Conservation (phyloP, 2,888 invertebrate species). For the Scaptomyza flava region DNA sequence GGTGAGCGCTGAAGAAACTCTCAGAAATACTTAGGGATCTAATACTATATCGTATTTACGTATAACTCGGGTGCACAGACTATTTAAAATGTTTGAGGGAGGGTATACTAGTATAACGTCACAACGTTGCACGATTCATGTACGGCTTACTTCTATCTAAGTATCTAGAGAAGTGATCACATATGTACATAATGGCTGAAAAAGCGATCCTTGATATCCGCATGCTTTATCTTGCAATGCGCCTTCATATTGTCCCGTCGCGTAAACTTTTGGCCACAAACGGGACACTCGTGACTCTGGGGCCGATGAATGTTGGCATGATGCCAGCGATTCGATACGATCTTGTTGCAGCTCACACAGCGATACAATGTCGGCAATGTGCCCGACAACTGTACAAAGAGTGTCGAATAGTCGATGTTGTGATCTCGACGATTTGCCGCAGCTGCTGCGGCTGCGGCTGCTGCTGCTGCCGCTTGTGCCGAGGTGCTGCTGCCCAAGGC, state of each 20-base stretch:
- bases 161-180: constrained; percentile 85
- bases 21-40: constrained; percentile 41
- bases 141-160: constrained; percentile 46
- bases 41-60: constrained; percentile 2
- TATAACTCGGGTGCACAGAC: constrained; percentile 30
- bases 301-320: constrained; percentile 87
- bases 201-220: constrained; percentile 85
- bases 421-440: constrained; percentile 84
- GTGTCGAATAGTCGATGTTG: constrained; percentile 84
- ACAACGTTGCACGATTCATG: not conserved
- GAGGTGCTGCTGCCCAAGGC: constrained; percentile 46
- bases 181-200: constrained; percentile 85
- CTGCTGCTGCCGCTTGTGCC: constrained; percentile 65
- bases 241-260: constrained; percentile 88
- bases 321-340: constrained; percentile 88
- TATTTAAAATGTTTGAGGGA: constrained; percentile 1
- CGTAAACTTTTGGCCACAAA: constrained; percentile 87
- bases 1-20: constrained; percentile 49
- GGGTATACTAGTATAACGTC: constrained; percentile 3
- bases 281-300: constrained; percentile 86
- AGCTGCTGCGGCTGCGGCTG: constrained; percentile 77
- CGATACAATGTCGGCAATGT: constrained; percentile 85
- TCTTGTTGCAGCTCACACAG: constrained; percentile 87
- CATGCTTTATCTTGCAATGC: constrained; percentile 87
- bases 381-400: constrained; percentile 84